These are phyloP conservation scores for Halesus radiatus DNA, from an alignment of 1,140 invertebrate genomes.

Conservation along the genomic window DNA sequence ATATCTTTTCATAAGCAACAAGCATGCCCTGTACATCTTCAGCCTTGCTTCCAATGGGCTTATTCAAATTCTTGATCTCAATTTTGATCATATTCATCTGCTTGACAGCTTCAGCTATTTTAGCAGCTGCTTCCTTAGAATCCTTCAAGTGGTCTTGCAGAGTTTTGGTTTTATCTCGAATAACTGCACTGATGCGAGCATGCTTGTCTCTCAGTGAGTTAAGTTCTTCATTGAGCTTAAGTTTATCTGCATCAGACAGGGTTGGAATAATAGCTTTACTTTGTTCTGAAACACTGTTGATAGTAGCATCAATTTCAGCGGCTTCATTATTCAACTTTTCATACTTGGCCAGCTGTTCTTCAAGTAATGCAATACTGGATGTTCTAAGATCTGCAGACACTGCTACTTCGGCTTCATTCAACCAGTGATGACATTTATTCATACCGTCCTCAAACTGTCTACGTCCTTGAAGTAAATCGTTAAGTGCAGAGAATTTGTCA, in stretches of 20 bases:
- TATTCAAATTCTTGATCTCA: constrained; percentile 85
- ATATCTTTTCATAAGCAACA: constrained; percentile 82
- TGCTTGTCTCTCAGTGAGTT: constrained; percentile 84
- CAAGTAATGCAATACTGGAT: constrained; percentile 82
- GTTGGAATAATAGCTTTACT: constrained; percentile 85
- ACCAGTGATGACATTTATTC: constrained; percentile 86
- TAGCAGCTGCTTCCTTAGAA: constrained; percentile 82
- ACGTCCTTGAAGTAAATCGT: constrained; percentile 81
- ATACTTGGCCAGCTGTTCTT: constrained; percentile 89
- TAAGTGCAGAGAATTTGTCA: constrained; percentile 80
- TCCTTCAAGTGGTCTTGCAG: constrained; percentile 83
- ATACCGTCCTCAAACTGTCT: constrained; percentile 86
- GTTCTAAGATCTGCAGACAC: constrained; percentile 84
- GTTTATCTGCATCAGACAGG: constrained; percentile 87
- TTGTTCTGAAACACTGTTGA: constrained; percentile 82
- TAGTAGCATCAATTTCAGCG: constrained; percentile 77
- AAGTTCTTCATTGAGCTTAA: constrained; percentile 84
- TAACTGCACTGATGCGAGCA: constrained; percentile 78
- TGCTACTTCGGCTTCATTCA: constrained; percentile 89
- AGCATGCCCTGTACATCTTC: constrained; percentile 88
- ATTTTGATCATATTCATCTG: constrained; percentile 86
- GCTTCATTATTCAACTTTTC: constrained; percentile 84
- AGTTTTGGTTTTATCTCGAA: constrained; percentile 80
- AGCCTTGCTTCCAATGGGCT: constrained; percentile 86
- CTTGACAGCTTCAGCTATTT: constrained; percentile 83